Conservation (phyloP, 2,797 vertebrate genomes). For the Lithobates sylvaticus region DNA sequence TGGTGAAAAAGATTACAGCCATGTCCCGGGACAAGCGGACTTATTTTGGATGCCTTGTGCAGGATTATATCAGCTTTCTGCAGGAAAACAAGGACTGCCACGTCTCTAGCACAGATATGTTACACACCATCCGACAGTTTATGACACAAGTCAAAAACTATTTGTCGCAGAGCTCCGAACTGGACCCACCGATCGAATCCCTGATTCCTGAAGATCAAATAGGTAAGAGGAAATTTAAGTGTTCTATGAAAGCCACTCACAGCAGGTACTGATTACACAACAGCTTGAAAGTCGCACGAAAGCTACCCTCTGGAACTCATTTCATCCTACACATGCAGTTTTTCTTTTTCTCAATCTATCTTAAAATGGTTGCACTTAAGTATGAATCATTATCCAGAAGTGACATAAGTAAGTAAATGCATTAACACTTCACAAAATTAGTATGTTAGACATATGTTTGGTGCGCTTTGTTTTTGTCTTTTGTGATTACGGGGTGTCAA, state of each 20-base stretch:
- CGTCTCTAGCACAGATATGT: constrained; percentile 89
- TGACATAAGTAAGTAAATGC: background rate
- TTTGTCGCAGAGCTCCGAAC: constrained; percentile 91
- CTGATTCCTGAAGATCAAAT: constrained; percentile 96
- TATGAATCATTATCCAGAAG: background rate
- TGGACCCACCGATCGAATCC: constrained; percentile 93
- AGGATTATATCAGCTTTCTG: constrained; percentile 95
- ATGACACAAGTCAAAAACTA: constrained; percentile 98
- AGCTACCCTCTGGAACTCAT: background rate
- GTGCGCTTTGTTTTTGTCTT: background rate
- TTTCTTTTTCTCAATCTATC: background rate
- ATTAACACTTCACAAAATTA: background rate
- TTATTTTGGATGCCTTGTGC: constrained; percentile 95
- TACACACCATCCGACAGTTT: constrained; percentile 94
- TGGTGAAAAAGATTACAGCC: constrained; percentile 88
- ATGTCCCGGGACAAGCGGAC: constrained; percentile 91
- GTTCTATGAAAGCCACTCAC: background rate
- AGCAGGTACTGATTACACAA: background rate
- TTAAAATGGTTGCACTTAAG: background rate
- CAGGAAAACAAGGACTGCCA: constrained; percentile 94
- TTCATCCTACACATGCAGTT: background rate
- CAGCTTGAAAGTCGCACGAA: background rate
- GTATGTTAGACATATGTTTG: background rate
- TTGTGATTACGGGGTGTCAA: background rate
- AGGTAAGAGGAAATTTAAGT: constrained; percentile 78